Percentiles rank a stretch among this genome's conserved stretches.
Conservation (phyloP, 2,113 vertebrate species). For the Sander vitreus region DNA sequence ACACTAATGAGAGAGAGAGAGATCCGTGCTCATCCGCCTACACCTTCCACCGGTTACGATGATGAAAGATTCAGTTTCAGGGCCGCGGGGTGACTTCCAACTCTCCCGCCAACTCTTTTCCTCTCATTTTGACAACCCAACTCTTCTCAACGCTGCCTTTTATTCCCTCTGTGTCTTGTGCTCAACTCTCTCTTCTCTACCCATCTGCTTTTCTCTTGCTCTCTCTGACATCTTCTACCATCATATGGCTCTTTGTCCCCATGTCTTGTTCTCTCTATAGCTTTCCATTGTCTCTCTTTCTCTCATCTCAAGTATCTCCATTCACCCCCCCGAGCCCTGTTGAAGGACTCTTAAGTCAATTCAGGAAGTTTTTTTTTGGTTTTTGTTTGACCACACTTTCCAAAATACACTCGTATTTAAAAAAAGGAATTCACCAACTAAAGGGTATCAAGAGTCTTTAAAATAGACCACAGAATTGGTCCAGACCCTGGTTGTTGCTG, state of each 20-base stretch:
- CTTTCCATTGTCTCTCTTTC: not conserved
- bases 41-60: conserved; percentile 41
- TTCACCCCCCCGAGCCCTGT: too few relatives aligned
- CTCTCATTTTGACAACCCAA: conserved; percentile 16
- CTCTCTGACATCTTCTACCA: not conserved
- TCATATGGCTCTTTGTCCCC: not conserved
- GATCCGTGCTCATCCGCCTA: conserved; percentile 43
- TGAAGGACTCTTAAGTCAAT: too few relatives aligned
- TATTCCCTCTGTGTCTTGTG: not conserved
- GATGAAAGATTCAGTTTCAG: conserved; percentile 44
- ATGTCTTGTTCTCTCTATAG: not conserved
- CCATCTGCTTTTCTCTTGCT: not conserved
- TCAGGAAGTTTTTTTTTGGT: too few relatives aligned
- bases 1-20: conserved; percentile 32
- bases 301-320: not conserved
- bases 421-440: too few relatives aligned
- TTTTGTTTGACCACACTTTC: too few relatives aligned
- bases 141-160: conserved; percentile 6
- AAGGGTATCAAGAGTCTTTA: too few relatives aligned
- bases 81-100: conserved; percentile 40
- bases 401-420: too few relatives aligned
- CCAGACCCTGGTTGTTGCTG: too few relatives aligned
- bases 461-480: too few relatives aligned
- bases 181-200: not conserved
- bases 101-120: conserved; percentile 27